Percentiles rank a stretch among this genome's conserved stretches.
Evolutionary conservation across 2,113 vertebrate species (phyloP).

Genomic region (Phaethornis superciliosus): DNA sequence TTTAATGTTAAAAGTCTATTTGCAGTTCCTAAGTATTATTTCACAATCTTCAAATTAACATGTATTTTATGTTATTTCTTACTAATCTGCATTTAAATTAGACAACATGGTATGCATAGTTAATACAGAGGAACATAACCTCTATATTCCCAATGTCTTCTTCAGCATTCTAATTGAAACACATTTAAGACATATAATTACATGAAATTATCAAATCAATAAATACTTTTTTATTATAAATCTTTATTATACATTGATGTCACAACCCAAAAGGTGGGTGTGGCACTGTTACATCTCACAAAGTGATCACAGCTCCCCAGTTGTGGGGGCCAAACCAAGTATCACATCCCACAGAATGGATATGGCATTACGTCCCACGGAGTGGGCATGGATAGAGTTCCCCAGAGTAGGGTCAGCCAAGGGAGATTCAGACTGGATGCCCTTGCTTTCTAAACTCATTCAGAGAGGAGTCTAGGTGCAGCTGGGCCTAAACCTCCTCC

Average conservation of each 20-base stretch:
- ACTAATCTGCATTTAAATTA: slow-evolving; percentile 63
- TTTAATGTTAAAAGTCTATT: slow-evolving; percentile 40
- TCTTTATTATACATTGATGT: not conserved
- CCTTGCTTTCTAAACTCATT: too few species aligned
- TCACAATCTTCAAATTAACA: slow-evolving; percentile 46
- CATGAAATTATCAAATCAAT: slow-evolving; percentile 43
- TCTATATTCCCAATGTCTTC: slow-evolving; percentile 16
- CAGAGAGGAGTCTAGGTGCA: too few species aligned
- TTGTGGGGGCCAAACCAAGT: too few species aligned
- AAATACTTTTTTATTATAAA: not conserved
- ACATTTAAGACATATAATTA: slow-evolving; percentile 14
- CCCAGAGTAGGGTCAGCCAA: too few species aligned
- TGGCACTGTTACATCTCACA: too few species aligned
- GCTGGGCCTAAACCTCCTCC: too few species aligned
- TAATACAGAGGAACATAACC: slow-evolving; percentile 42
- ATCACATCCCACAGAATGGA: too few species aligned
- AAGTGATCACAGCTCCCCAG: too few species aligned
- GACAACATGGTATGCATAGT: slow-evolving; percentile 38
- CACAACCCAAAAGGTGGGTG: too few species aligned
- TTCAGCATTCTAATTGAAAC: slow-evolving; percentile 25
- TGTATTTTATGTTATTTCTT: slow-evolving; percentile 29
- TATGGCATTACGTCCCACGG: too few species aligned
- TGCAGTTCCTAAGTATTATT: slow-evolving; percentile 20
- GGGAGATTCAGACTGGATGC: too few species aligned
- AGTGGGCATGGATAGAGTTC: too few species aligned